phyloP scores from a whole-genome alignment of 1,140 invertebrate genomes.

The Drosophila lacteicornis region DNA sequence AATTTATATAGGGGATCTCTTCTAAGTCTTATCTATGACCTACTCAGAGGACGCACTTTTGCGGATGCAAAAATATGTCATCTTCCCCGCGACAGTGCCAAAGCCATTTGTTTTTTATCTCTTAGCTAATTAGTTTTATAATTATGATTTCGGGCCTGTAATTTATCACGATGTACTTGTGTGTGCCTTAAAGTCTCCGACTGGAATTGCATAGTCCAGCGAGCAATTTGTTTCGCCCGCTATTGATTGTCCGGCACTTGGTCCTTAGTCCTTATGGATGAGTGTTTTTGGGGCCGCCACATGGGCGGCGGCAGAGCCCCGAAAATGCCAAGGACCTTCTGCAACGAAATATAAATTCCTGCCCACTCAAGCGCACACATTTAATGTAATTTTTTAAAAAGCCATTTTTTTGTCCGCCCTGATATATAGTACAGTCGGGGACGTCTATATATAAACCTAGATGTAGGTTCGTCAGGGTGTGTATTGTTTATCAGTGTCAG shows the following conservation, averaged over 20 bases:
- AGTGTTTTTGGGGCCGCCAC: conserved; percentile 51
- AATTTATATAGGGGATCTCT: too few species aligned
- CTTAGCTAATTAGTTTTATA: conserved; percentile 79
- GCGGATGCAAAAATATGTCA: neutral
- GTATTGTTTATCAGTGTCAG: conserved; percentile 65
- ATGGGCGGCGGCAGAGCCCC: conserved; percentile 55
- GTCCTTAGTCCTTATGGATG: conserved; percentile 18
- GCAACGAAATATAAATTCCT: conserved; percentile 74
- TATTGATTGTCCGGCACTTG: conserved; percentile 73
- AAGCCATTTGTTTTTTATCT: conserved; percentile 65
- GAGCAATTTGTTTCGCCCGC: conserved; percentile 72
- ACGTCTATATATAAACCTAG: conserved; percentile 26
- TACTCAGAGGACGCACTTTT: too few species aligned
- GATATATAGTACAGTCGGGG: conserved; percentile 3
- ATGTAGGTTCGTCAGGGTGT: conserved; percentile 42
- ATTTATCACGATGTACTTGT: conserved; percentile 55
- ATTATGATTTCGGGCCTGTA: conserved; percentile 61
- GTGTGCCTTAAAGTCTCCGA: conserved; percentile 15
- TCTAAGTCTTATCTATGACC: too few species aligned
- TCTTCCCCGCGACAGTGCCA: neutral
- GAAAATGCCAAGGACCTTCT: conserved; percentile 59
- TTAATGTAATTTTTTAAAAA: conserved; percentile 83
- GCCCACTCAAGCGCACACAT: conserved; percentile 78
- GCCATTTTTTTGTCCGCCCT: conserved; percentile 47
- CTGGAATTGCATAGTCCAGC: conserved; percentile 74